Evolutionary conservation across 2,888 invertebrate genomes (phyloP), one percentile per base, ranked within the genome.

Genomic region (Gasteruption jaculator): DNA sequence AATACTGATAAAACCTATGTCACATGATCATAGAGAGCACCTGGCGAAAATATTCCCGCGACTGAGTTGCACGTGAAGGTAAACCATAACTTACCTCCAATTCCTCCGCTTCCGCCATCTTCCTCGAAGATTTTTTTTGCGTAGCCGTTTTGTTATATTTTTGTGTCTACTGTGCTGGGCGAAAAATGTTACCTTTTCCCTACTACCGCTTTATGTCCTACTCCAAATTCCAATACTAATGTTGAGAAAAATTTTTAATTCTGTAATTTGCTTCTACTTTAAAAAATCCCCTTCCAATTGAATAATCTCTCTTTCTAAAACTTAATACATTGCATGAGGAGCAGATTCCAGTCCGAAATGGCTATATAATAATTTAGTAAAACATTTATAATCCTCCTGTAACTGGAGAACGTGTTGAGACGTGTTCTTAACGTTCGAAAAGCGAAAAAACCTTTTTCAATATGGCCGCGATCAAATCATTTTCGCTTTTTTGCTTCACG

Each of bases 21-120:
- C n/a, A n/a, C n/a, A n/a, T n/a, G n/a, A n/a, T n/a, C n/a, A n/a
- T n/a, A n/a, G n/a, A n/a, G n/a, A n/a, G n/a, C n/a, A n/a, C n/a
- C n/a, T n/a, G n/a, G n/a, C n/a, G n/a, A n/a, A n/a, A n/a, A n/a
- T n/a, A n/a, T n/a, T n/a, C n/a, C n/a, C n/a, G n/a, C n/a, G n/a
- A n/a, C n/a, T n/a, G n/a, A n/a, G n/a, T n/a, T n/a, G n/a, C n/a
- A n/a, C n/a, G n/a, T n/a, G n/a, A n/a, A n/a, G n/a, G n/a, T n/a
- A n/a, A n/a, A n/a, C n/a, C n/a, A n/a, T n/a, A n/a, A 66, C 68
- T 61, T 55, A 68, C 70, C 70, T 70, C 69, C 48, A 70, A 54
- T 50, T 68, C 69, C 44, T 69, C 68, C 45, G 60, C 52, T 50
- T 68, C 69, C 61, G 68, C 66, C 69, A 70, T 70, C 59, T 68